These are phyloP conservation scores for Drosophila sordidula DNA, from an alignment of 2,888 invertebrate genomes.

Conservation along the genomic window DNA sequence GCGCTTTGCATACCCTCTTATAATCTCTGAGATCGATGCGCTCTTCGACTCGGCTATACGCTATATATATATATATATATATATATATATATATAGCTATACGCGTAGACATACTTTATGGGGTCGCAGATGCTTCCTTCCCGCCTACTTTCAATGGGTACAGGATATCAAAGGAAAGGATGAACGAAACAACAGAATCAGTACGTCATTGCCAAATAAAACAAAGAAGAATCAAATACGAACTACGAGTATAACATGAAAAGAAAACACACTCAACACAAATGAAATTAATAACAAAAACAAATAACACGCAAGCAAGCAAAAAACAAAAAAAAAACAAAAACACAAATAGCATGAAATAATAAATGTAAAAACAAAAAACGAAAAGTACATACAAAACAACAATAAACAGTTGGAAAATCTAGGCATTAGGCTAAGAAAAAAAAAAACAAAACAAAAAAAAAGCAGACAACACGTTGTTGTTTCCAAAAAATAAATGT, in stretches of 20 bases:
- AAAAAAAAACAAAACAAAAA: constrained; percentile 1
- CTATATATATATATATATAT: too few relatives aligned
- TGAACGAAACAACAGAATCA: constrained; percentile 71
- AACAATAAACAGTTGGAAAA: constrained; percentile 22
- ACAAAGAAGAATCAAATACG: constrained; percentile 17
- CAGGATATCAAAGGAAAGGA: constrained; percentile 4
- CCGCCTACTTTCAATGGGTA: background rate
- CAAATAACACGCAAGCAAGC: constrained; percentile 30
- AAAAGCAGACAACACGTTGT: constrained; percentile 17
- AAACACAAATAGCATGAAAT: constrained; percentile 18
- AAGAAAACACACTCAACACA: constrained; percentile 4
- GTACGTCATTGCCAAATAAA: constrained; percentile 76
- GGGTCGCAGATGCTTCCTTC: too few relatives aligned
- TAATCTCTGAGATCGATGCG: too few relatives aligned
- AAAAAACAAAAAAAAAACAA: constrained; percentile 15
- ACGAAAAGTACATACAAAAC: constrained; percentile 6
- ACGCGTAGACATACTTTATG: too few relatives aligned
- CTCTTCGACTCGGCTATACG: too few relatives aligned
- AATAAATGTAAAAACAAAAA: constrained; percentile 41
- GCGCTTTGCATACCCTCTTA: too few relatives aligned
- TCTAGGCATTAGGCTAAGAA: constrained; percentile 44
- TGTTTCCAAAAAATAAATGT: constrained; percentile 61
- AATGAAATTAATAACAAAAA: constrained; percentile 14
- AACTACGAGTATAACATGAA: constrained; percentile 11
- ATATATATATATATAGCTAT: too few relatives aligned